Conservation (phyloP, 2,113 vertebrate species). For the Odontesthes bonariensis region DNA sequence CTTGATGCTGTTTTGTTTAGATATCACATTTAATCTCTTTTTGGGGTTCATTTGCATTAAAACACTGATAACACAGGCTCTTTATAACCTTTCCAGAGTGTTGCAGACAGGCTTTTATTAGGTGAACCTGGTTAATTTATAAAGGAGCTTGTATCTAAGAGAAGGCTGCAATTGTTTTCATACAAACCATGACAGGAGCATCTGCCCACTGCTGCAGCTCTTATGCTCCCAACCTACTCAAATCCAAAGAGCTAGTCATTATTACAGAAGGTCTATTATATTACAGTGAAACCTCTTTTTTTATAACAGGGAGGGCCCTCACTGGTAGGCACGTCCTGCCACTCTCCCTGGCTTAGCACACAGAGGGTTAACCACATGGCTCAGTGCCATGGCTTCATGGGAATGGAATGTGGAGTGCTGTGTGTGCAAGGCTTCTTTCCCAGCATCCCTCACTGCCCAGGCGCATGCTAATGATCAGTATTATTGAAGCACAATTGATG, state of each 20-base stretch:
- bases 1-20: conserved; percentile 26
- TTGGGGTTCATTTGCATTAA: conserved; percentile 31
- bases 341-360: conserved; percentile 51
- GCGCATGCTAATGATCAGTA: conserved; percentile 89
- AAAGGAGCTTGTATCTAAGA: conserved; percentile 30
- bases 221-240: conserved; percentile 40
- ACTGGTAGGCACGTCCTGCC: conserved; percentile 57
- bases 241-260: conserved; percentile 49
- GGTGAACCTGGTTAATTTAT: conserved; percentile 47
- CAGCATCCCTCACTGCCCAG: conserved; percentile 89
- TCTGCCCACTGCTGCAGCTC: conserved; percentile 57
- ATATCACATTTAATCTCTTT: conserved; percentile 47
- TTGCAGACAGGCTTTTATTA: conserved; percentile 64
- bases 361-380: conserved; percentile 79
- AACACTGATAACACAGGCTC: conserved; percentile 35
- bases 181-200: conserved; percentile 50
- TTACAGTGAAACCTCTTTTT: conserved; percentile 44
- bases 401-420: conserved; percentile 95
- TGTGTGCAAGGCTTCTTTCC: conserved; percentile 88
- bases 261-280: conserved; percentile 59
- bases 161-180: conserved; percentile 62
- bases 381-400: conserved; percentile 88
- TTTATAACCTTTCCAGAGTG: conserved; percentile 30
- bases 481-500: conserved; percentile 95
- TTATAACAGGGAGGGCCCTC: conserved; percentile 29